Percentiles rank a stretch among this genome's conserved stretches.
phyloP scores from a whole-genome alignment of 2,113 vertebrate species.

The Dicrurus megarhynchus region DNA sequence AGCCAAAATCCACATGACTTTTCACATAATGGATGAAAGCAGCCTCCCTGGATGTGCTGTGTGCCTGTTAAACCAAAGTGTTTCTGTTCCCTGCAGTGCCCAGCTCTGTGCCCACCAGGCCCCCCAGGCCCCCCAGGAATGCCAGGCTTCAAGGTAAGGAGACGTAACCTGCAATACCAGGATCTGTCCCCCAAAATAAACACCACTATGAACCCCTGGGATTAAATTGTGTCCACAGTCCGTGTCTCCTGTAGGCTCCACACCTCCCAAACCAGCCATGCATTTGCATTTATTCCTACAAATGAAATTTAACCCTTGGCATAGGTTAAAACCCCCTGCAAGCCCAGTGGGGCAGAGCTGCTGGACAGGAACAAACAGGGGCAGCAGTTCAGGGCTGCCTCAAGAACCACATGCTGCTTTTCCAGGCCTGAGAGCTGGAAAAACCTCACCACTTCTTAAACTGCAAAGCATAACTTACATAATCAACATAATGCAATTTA shows the following conservation, averaged over 20 bases:
- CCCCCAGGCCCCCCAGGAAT: slow-evolving; percentile 90
- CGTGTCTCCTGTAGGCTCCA: background rate
- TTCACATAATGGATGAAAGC: background rate
- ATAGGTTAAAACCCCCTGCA: accelerated
- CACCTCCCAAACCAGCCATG: background rate
- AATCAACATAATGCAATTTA: background rate
- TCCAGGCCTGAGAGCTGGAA: background rate
- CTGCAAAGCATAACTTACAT: background rate
- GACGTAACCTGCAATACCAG: background rate
- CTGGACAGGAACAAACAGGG: background rate
- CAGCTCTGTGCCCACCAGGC: slow-evolving; percentile 90
- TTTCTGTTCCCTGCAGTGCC: slow-evolving; percentile 79
- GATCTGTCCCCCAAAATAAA: background rate
- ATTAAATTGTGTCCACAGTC: background rate
- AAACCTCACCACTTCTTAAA: background rate
- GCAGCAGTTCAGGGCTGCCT: background rate
- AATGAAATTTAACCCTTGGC: background rate
- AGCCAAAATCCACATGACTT: background rate
- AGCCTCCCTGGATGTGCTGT: background rate
- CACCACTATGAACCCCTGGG: accelerated
- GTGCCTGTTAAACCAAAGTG: background rate
- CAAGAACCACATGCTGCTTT: background rate
- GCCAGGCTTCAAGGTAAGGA: slow-evolving; percentile 93
- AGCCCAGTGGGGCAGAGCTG: background rate
- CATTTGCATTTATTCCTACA: background rate